These are phyloP conservation scores for Brevipalpus yothersi DNA, from an alignment of 1,140 invertebrate genomes.

Conservation along the genomic window DNA sequence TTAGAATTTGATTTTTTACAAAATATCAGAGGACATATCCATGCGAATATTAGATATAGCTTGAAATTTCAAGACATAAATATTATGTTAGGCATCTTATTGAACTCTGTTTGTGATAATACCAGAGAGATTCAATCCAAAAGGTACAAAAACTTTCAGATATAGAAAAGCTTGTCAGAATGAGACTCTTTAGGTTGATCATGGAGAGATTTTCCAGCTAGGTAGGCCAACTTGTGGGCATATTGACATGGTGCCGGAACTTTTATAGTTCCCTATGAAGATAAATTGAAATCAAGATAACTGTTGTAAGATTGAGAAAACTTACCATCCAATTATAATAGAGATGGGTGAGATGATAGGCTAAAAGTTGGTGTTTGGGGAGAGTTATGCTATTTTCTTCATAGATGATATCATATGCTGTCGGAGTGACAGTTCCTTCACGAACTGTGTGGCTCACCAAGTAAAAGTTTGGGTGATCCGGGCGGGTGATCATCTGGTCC, in stretches of 20 bases:
- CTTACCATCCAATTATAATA: slow-evolving; percentile 47
- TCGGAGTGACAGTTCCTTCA: slow-evolving; percentile 49
- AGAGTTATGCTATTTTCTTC: slow-evolving; percentile 32
- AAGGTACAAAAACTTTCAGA: too few relatives aligned
- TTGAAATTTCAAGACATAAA: too few relatives aligned
- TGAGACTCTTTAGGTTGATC: slow-evolving; percentile 23
- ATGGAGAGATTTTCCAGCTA: slow-evolving; percentile 42
- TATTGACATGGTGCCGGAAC: too few relatives aligned
- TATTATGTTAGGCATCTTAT: too few relatives aligned
- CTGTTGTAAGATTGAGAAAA: background rate
- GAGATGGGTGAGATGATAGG: slow-evolving; percentile 54
- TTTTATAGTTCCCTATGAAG: slow-evolving; percentile 35
- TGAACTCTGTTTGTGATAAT: too few relatives aligned
- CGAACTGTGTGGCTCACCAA: slow-evolving; percentile 44
- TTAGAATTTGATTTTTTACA: too few relatives aligned
- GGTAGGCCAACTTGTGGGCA: slow-evolving; percentile 60
- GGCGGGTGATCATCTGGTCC: slow-evolving; percentile 55
- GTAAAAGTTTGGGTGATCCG: slow-evolving; percentile 56
- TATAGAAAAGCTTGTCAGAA: slow-evolving; percentile 22
- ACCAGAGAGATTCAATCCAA: too few relatives aligned
- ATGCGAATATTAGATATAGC: too few relatives aligned
- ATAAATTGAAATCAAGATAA: background rate
- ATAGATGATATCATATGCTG: slow-evolving; percentile 46
- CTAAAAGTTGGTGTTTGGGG: slow-evolving; percentile 40
- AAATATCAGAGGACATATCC: too few relatives aligned